A percentile compares a stretch with the other conserved stretches of the same genome.
Conservation (phyloP, 2,888 invertebrate genomes). For the Zaprionus obscuricornis region DNA sequence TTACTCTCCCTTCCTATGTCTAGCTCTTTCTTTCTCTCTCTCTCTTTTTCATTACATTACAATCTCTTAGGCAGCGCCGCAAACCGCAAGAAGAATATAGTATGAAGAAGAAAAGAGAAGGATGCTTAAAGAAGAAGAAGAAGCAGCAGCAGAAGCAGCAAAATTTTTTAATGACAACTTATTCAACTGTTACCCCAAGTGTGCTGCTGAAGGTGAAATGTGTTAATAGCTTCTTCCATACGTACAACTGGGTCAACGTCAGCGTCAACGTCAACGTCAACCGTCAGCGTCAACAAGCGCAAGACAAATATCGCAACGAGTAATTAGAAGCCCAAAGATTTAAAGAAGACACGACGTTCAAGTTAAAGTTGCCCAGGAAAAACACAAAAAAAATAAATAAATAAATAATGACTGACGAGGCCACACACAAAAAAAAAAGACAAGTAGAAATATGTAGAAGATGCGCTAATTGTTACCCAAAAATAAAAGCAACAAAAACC, state of each 20-base stretch:
- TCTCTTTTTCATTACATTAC: not conserved
- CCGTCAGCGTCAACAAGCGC: constrained; percentile 57
- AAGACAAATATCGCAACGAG: constrained; percentile 53
- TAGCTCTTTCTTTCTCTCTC: too few relatives aligned
- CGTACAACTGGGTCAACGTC: constrained; percentile 74
- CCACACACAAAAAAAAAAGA: too few relatives aligned
- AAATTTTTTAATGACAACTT: constrained; percentile 62
- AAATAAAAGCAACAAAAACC: too few relatives aligned
- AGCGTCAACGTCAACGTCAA: too few relatives aligned
- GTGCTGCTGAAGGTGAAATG: constrained; percentile 61
- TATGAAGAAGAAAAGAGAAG: constrained; percentile 7
- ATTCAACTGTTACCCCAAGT: constrained; percentile 22
- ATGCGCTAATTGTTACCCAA: too few relatives aligned
- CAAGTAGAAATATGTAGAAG: too few relatives aligned
- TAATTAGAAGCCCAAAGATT: constrained; percentile 47
- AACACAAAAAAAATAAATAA: too few relatives aligned
- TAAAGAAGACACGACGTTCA: too few relatives aligned
- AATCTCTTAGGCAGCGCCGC: constrained; percentile 5
- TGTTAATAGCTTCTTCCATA: constrained; percentile 72
- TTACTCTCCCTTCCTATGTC: not conserved
- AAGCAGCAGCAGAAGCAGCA: constrained; percentile 8
- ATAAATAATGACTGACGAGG: too few relatives aligned
- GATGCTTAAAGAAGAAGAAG: constrained; percentile 8
- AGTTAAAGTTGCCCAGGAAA: too few relatives aligned
- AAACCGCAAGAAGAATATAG: constrained; percentile 8